phyloP scores from a whole-genome alignment of 1,140 invertebrate species.

The Apocrypta bakeri region DNA sequence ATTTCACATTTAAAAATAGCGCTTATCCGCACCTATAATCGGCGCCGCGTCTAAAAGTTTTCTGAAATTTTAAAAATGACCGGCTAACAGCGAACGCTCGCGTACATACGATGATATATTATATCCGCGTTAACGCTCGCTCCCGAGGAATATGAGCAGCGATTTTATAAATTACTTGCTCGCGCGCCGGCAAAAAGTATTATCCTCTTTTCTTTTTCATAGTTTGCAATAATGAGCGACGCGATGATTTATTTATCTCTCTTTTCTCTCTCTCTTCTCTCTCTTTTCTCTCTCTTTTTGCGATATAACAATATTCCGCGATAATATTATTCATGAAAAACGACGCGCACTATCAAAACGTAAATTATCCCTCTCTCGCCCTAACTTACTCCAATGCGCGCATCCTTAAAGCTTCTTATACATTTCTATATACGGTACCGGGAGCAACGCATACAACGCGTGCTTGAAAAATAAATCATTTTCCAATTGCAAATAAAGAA shows the following conservation, averaged over 20 bases:
- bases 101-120: background rate
- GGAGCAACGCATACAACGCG: too few relatives aligned
- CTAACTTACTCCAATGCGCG: background rate
- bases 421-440: background rate
- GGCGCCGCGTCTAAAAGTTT: background rate
- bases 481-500: background rate
- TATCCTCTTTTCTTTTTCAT: too few relatives aligned
- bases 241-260: too few relatives aligned
- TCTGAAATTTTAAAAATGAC: slow-evolving; percentile 4
- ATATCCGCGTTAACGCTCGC: background rate
- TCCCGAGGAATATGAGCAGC: background rate
- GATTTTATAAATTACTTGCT: background rate
- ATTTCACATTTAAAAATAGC: slow-evolving; percentile 32
- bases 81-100: background rate
- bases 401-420: background rate
- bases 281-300: too few relatives aligned
- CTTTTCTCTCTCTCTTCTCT: too few relatives aligned
- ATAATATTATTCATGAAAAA: background rate
- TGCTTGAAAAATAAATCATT: background rate
- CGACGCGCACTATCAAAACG: background rate
- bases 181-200: too few relatives aligned
- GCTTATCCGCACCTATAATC: background rate
- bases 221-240: too few relatives aligned
- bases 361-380: background rate
- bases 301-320: too few relatives aligned